These are phyloP conservation scores for Drosophila leontia DNA, from an alignment of 1,140 invertebrate genomes.

Conservation along the genomic window DNA sequence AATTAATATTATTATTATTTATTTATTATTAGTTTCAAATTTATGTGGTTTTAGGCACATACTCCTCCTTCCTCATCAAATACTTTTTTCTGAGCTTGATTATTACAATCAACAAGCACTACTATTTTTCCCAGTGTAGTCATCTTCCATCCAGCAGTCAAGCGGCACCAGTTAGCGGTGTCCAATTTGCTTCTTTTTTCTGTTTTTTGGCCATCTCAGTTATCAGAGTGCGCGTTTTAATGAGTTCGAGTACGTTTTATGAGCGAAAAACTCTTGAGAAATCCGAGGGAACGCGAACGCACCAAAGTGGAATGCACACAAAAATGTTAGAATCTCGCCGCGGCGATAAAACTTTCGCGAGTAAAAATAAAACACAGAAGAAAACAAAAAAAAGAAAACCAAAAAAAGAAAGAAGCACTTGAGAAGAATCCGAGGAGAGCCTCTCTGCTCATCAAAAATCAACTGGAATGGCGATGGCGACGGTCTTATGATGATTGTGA, in stretches of 20 bases:
- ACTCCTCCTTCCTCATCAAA: not conserved
- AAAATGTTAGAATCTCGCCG: conserved; percentile 83
- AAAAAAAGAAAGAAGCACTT: conserved; percentile 13
- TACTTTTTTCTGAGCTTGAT: not conserved
- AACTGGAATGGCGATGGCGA: conserved; percentile 66
- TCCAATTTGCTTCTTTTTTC: conserved; percentile 37
- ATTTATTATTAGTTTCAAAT: not conserved
- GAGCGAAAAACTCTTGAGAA: conserved; percentile 75
- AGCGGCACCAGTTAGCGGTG: conserved; percentile 30
- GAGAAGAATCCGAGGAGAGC: conserved; percentile 42
- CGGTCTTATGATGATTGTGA: conserved; percentile 79
- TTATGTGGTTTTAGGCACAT: no score
- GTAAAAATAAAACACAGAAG: conserved; percentile 23
- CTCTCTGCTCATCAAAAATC: conserved; percentile 68
- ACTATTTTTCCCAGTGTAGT: conserved; percentile 3
- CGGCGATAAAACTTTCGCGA: conserved; percentile 77
- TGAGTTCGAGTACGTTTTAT: conserved; percentile 83
- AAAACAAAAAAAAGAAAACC: not conserved
- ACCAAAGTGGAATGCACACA: conserved; percentile 83
- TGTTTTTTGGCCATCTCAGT: conserved; percentile 67
- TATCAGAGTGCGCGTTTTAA: conserved; percentile 83
- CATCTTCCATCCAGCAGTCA: conserved; percentile 21
- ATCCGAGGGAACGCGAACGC: conserved; percentile 48
- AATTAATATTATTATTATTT: no score
- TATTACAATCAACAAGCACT: not conserved